Percentiles rank a stretch among this genome's conserved stretches.
Conservation (phyloP, 2,888 invertebrate genomes). For the Adineta ricciae region DNA sequence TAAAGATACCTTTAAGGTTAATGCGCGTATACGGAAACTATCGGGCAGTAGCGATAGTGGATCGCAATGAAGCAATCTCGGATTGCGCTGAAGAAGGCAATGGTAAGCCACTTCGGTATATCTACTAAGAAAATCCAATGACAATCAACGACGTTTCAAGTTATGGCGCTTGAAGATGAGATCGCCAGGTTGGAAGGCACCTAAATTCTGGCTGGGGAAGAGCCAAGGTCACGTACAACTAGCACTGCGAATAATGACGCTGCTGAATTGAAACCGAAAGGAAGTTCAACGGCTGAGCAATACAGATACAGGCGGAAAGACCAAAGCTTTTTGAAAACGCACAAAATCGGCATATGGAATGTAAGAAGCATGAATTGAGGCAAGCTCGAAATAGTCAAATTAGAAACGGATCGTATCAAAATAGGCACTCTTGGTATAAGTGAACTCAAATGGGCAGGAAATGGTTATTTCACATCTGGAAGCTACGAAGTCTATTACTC, state of each 20-base stretch:
- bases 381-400: background rate
- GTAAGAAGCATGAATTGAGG: slow-evolving; percentile 21
- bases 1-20: background rate
- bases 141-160: too few species aligned
- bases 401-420: background rate
- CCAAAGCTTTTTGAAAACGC: too few species aligned
- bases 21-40: background rate
- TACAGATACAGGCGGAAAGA: too few species aligned
- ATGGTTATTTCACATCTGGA: background rate
- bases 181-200: too few species aligned
- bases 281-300: too few species aligned
- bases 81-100: background rate
- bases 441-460: slow-evolving; percentile 22
- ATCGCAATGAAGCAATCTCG: background rate
- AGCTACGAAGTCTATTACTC: slow-evolving; percentile 18
- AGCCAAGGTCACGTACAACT: too few species aligned
- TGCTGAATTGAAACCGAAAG: too few species aligned
- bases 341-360: slow-evolving; percentile 25
- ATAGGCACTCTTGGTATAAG: slow-evolving; percentile 15
- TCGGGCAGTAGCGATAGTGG: background rate
- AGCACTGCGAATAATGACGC: too few species aligned
- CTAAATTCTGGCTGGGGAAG: too few species aligned
- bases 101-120: background rate
- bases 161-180: too few species aligned
- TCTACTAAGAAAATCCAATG: too few species aligned